These are phyloP conservation scores for Clarias macrocephalus DNA, from an alignment of 2,113 vertebrate genomes.

Conservation along the genomic window DNA sequence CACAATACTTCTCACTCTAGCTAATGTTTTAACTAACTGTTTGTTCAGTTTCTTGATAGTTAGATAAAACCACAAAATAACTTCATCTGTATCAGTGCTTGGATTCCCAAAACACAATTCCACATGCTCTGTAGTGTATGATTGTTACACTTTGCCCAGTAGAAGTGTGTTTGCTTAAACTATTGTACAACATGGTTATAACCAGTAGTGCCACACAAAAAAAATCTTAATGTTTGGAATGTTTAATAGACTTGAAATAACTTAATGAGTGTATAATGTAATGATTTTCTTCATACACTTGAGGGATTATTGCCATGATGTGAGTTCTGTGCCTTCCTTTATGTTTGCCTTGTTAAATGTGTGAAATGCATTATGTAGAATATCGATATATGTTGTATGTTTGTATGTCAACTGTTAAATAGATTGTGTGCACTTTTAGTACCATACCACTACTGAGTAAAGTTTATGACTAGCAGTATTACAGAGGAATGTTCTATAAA, in stretches of 20 bases:
- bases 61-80: background rate
- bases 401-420: constrained; percentile 73
- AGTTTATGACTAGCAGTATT: constrained; percentile 78
- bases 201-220: constrained; percentile 7
- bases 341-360: constrained; percentile 92
- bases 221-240: background rate
- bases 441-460: constrained; percentile 88
- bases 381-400: constrained; percentile 77
- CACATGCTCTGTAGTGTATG: constrained; percentile 4
- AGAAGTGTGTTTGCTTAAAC: background rate
- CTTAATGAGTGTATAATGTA: background rate
- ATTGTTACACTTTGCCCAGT: background rate
- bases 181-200: background rate
- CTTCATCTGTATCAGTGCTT: background rate
- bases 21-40: background rate
- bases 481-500: constrained; percentile 74
- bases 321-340: constrained; percentile 92
- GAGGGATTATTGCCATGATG: constrained; percentile 75
- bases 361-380: constrained; percentile 82
- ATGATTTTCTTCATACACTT: background rate
- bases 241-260: constrained; percentile 12
- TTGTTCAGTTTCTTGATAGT: background rate
- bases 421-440: constrained; percentile 81
- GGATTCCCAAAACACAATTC: background rate
- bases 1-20: background rate